Evolutionary conservation across 2,113 vertebrate species (phyloP), one percentile per base, ranked within the genome.

Genomic region (Sinocyclocheilus anshuiensis): DNA sequence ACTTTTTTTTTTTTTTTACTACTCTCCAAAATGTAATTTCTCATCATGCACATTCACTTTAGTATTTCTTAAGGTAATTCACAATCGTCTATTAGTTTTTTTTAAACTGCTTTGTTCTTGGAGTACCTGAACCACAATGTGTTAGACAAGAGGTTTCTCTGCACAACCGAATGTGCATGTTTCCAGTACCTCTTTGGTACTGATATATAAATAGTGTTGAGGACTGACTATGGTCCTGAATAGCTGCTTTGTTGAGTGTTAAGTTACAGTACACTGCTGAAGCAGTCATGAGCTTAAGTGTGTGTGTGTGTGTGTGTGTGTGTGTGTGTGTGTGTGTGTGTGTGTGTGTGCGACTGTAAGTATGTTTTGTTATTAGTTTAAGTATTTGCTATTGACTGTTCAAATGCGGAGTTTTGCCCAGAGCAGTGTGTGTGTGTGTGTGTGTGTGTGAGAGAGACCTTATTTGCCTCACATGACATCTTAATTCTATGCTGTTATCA

Each of bases 241-340:
- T 86, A 78, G 76, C 20, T 65, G 76, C 84, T 79, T 71, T 86
- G 76, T 42, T 86, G 29, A 86, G 45, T 55, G 29, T 63, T 33
- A 57, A 36, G 53, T 48, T 67, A 84, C 55, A 57, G 55, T 57
- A 57, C 57, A 63, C 72, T 67, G 29, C 72, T 59, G 57, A 59
- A 61, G 53, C 36, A 77, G 72, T 84, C 72, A 77, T 84, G 84
- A 53, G 75, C 50, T 29, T 53, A 4, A 15, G 50, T 53, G 50
- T 53, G 50, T 53, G 13, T 53, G 50, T 53, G 50, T 53, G 50
- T 50, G 48, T 53, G 50, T 53, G 50, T 53, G 50, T 53, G 13
- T 50, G 48, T 53, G 50, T 15, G 50, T 15, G 50, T 53, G 11
- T 24, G 63, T 24, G 42, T 77, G 74, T 45, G 72, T 76, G n/a